Evolutionary conservation across 2,888 invertebrate species (phyloP), one percentile per base, ranked within the genome.

Genomic region (Cataglyphis albicans): DNA sequence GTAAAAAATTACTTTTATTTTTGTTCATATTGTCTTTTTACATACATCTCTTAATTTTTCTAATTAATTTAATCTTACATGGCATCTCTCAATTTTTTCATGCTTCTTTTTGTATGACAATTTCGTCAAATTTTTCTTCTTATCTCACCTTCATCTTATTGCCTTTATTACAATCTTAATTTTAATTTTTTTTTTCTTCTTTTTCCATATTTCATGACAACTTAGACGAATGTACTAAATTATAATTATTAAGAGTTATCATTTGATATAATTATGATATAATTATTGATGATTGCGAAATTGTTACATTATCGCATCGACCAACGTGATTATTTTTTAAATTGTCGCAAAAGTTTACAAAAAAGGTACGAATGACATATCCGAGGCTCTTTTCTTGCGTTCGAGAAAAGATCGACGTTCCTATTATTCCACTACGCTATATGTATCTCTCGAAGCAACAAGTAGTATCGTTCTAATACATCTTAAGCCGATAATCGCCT

Each of bases 371-470:
- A 61, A 38, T 52, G 32, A 21, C 29, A 75, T 9, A 4, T n/a
- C 5, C 3, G 41, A 6, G 25, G 1, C 25, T 41, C 12, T 32
- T 67, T 80, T 70, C 44, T 59, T 74, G 29, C 63, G 1, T 64
- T 21, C 21, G 21, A 52, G 7, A 25, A 67, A n/a, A 12, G 12
- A 70, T 78, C 41, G 25, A 25, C 18, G 12, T 25, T 59, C 44
- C 25, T 25, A 70, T 83, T 86, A 74, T 29, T 57, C 35, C 38
- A 48, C 35, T 12, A 32, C 41, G 18, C 81, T 81, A 73, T 83
- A 84, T 55, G 73, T 63, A 59, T 65, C 25, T 65, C 25, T 25
- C 15, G 85, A 89, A 89, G 89, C 89, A 89, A 89, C 89, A 89
- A 89, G 89, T 89, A 89, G 89, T 76, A 88, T 84, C 83, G 59